Percentiles rank a stretch among this genome's conserved stretches.
These are phyloP conservation scores for Cyphomyrus discorhynchus DNA, from an alignment of 2,113 vertebrate genomes.

Conservation along the genomic window DNA sequence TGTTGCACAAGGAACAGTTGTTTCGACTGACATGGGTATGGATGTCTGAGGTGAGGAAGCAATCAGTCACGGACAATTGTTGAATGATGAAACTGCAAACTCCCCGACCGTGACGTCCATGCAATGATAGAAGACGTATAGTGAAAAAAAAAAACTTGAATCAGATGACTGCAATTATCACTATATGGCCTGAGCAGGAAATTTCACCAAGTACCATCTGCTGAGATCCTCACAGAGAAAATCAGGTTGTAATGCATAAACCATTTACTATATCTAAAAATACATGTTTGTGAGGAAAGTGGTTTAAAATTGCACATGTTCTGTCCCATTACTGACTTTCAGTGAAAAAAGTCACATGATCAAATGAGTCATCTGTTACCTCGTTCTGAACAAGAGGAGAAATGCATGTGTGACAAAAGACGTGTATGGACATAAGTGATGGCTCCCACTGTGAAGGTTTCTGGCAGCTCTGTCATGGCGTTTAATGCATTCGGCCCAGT, in stretches of 20 bases:
- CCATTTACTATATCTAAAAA: neutral
- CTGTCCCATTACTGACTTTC: neutral
- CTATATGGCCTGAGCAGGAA: neutral
- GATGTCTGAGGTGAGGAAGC: neutral
- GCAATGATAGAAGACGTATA: neutral
- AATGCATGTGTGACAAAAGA: neutral
- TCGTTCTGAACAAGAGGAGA: neutral
- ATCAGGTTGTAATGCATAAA: neutral
- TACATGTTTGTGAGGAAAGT: neutral
- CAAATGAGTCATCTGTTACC: neutral
- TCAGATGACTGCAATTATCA: neutral
- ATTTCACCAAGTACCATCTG: neutral
- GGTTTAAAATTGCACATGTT: neutral
- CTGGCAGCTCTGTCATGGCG: neutral
- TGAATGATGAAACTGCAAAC: neutral
- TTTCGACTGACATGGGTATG: neutral
- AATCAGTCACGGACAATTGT: neutral
- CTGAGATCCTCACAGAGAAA: neutral
- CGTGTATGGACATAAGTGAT: neutral
- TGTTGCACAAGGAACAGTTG: neutral
- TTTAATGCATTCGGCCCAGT: neutral
- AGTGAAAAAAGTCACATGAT: neutral
- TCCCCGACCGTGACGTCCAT: neutral
- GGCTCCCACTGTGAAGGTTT: neutral
- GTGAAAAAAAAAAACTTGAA: neutral